Evolutionary conservation across 2,113 vertebrate genomes (phyloP).

Genomic region (Crotalus viridis): DNA sequence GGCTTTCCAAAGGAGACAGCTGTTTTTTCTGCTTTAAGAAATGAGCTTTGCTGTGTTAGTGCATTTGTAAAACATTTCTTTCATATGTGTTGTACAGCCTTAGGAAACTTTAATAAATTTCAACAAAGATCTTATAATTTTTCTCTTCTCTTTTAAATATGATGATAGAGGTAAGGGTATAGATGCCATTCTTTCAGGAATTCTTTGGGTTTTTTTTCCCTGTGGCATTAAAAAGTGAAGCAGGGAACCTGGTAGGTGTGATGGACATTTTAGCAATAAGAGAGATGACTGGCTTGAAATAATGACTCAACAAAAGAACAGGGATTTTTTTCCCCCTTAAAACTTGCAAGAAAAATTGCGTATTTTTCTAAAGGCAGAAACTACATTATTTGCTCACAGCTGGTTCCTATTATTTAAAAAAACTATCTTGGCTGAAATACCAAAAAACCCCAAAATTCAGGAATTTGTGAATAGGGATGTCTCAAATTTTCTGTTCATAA

Average conservation of each 20-base stretch:
- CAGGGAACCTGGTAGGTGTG: not conserved
- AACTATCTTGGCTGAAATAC: not conserved
- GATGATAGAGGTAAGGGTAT: not conserved
- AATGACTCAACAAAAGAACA: not conserved
- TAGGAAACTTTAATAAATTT: not conserved
- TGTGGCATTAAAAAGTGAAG: not conserved
- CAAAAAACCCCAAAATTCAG: not conserved
- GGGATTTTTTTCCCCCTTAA: not conserved
- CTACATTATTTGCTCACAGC: not conserved
- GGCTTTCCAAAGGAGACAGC: not conserved
- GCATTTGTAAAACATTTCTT: not conserved
- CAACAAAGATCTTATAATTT: not conserved
- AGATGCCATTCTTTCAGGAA: not conserved
- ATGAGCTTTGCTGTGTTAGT: not conserved
- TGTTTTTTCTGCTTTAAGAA: not conserved
- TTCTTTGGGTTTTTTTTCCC: not conserved
- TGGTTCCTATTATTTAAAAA: not conserved
- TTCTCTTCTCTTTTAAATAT: not conserved
- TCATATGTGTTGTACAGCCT: not conserved
- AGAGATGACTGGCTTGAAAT: not conserved
- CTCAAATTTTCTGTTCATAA: not conserved
- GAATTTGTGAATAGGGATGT: not conserved
- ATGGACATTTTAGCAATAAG: not conserved
- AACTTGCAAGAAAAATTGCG: not conserved
- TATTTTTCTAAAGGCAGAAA: not conserved